phyloP scores from a whole-genome alignment of 2,888 invertebrate genomes.

The Drosophila affinis region DNA sequence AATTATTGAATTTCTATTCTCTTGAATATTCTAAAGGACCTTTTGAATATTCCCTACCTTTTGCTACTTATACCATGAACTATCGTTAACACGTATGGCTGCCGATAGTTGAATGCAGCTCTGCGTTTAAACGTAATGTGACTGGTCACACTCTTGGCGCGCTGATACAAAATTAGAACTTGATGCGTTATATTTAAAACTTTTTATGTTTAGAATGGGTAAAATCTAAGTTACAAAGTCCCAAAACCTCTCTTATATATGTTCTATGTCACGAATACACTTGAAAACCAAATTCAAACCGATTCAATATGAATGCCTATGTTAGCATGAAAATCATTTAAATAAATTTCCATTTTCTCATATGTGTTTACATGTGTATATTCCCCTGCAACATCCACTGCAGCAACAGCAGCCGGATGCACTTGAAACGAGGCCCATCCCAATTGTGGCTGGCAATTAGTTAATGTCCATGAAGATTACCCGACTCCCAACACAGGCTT shows the following conservation, averaged over 20 bases:
- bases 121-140: background rate
- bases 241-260: too few species aligned
- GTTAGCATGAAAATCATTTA: background rate
- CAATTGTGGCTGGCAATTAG: conserved; percentile 30
- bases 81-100: too few species aligned
- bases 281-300: too few species aligned
- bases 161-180: background rate
- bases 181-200: too few species aligned
- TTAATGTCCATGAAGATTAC: conserved; percentile 28
- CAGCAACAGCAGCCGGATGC: background rate
- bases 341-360: background rate
- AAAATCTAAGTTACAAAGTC: too few species aligned
- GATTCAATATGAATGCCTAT: too few species aligned
- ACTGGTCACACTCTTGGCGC: background rate
- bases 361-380: background rate
- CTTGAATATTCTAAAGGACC: too few species aligned
- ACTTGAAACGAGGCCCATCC: background rate
- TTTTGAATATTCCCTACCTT: too few species aligned
- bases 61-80: too few species aligned
- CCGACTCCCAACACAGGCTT: background rate
- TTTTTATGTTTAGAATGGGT: too few species aligned
- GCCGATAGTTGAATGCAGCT: background rate
- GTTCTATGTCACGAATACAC: too few species aligned
- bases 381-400: background rate
- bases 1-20: too few species aligned